Conservation (phyloP, 1,140 invertebrate genomes). For the Drosophila eugracilis region DNA sequence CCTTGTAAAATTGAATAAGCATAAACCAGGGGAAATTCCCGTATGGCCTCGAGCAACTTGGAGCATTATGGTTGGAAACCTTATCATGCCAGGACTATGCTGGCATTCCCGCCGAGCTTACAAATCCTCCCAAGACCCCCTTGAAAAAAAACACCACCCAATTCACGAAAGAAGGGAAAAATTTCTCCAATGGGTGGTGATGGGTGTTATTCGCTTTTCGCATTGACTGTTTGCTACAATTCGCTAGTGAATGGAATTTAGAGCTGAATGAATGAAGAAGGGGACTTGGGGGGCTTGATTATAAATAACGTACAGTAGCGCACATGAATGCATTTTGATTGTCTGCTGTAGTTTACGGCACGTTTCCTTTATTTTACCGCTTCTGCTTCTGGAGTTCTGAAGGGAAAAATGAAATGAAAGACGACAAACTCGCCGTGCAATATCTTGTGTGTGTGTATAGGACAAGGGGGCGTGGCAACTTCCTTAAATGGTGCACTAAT, state of each 20-base stretch:
- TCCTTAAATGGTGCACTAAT: slow-evolving; percentile 79
- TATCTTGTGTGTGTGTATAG: slow-evolving; percentile 26
- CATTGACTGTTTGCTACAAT: slow-evolving; percentile 59
- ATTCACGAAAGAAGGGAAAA: neutral
- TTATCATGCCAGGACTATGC: slow-evolving; percentile 7
- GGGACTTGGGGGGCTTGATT: slow-evolving; percentile 52
- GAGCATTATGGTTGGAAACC: slow-evolving; percentile 28
- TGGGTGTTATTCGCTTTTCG: slow-evolving; percentile 36
- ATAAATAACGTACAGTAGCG: slow-evolving; percentile 80
- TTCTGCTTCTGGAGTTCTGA: slow-evolving; percentile 27
- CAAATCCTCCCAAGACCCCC: slow-evolving; percentile 1
- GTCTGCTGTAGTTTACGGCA: slow-evolving; percentile 78
- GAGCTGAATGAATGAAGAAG: slow-evolving; percentile 48
- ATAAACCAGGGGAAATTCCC: slow-evolving; percentile 8
- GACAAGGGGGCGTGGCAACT: slow-evolving; percentile 42
- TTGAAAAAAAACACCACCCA: neutral
- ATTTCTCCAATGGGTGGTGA: slow-evolving; percentile 4
- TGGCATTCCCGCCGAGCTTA: slow-evolving; percentile 22
- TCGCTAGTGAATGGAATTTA: slow-evolving; percentile 71
- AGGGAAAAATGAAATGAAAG: slow-evolving; percentile 51
- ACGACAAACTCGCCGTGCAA: slow-evolving; percentile 46
- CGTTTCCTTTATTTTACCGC: slow-evolving; percentile 55
- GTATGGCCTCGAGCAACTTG: slow-evolving; percentile 23
- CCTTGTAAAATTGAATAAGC: slow-evolving; percentile 31
- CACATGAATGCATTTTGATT: slow-evolving; percentile 83